Conservation (phyloP, 2,797 vertebrate species). For the Pachyuromys duprasi region DNA sequence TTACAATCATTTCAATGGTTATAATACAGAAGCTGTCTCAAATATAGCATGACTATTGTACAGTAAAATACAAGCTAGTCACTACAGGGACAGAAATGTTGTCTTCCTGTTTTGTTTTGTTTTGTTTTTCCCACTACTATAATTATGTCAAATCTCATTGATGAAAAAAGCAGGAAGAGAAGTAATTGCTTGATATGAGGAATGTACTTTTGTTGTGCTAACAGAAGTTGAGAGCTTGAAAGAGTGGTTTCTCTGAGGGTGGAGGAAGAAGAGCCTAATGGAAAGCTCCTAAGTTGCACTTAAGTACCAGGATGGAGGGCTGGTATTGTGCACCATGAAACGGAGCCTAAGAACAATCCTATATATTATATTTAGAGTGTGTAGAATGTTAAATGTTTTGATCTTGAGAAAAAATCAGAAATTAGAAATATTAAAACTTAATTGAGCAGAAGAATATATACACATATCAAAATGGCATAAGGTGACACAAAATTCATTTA, state of each 20-base stretch:
- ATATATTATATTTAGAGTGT: not conserved
- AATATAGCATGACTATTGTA: not conserved
- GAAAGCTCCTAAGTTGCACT: not conserved
- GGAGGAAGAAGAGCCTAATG: fast-evolving
- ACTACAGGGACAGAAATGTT: not conserved
- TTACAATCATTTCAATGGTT: not conserved
- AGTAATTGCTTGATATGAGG: too few relatives aligned
- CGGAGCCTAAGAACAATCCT: not conserved
- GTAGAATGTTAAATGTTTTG: not conserved
- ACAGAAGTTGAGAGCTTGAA: not conserved
- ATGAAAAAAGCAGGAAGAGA: not conserved
- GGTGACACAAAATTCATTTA: not conserved
- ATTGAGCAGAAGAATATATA: not conserved
- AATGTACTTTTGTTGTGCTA: not conserved
- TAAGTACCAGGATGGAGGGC: not conserved
- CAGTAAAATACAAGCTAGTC: too few relatives aligned
- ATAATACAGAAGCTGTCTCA: not conserved
- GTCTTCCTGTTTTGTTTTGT: not conserved
- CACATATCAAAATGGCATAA: not conserved
- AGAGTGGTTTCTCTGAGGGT: not conserved
- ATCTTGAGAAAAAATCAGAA: not conserved
- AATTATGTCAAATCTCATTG: not conserved
- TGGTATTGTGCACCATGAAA: not conserved
- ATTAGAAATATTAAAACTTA: not conserved
- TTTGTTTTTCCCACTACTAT: not conserved